Base-by-base conservation (phyloP, 2,888 invertebrate species). In the Choristoneura rosaceana region DNA sequence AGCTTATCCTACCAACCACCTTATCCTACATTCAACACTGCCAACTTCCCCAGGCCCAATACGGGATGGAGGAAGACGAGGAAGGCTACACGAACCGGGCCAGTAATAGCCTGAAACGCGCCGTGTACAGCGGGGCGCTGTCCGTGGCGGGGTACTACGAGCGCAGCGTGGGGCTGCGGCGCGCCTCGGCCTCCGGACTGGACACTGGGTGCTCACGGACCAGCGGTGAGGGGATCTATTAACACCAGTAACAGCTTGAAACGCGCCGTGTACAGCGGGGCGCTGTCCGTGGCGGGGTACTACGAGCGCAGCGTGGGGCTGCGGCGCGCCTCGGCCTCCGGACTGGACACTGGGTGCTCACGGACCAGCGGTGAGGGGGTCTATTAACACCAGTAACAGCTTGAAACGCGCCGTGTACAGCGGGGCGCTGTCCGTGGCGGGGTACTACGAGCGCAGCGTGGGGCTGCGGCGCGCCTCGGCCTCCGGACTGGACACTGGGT, bases 11-110 rank as follows among this genome's bases (percentile, higher is more conserved):
- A n/a, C n/a, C n/a, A 25, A 25, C 25, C 25, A 25, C 0, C 25
- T 25, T 25, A 25, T 25, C 25, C 25, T 1, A 25, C 25, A 25
- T 25, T 25, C 25, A 25, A n/a, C 7, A 15, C n/a, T 17, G 3
- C 9, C 66, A 15, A 43, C 8, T 68, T 15, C 45, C 63, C 43
- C 81, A 96, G 95, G 97, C 97, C 2, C 97, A 97, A 85, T 98
- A 98, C 82, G 98, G 98, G 1, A 98, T 98, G 98, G 97, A 97
- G 83, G 97, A 97, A 84, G 97, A 97, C 81, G 97, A 97, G 7
- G 97, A 97, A 81, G 97, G 91, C 9, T 94, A 94, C 82, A 89
- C 96, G 62, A 96, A 97, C 81, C 96, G 98, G 75, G 97, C 97
- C 33, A 96, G 97, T 15, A 96, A 96, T 75, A 97, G 97, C 83